Percentiles rank a stretch among this genome's conserved stretches.
Evolutionary conservation across 1,140 invertebrate genomes (phyloP).

Genomic region (Sitobion miscanthi): DNA sequence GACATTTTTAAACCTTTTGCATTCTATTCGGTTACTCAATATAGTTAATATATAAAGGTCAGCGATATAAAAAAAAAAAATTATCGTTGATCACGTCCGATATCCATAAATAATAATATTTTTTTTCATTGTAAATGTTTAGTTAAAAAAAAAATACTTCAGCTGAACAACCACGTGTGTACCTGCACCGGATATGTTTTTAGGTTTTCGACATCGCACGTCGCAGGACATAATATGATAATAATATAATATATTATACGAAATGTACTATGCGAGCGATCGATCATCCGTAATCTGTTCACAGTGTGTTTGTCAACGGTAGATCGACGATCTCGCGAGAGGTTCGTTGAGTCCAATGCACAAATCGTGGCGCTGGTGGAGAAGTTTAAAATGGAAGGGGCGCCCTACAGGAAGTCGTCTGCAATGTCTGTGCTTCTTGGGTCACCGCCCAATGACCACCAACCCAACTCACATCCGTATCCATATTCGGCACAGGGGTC

Average conservation of each 20-base stretch:
- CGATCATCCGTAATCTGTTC: conserved; percentile 58
- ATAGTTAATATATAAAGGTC: neutral
- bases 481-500: conserved; percentile 28
- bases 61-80: neutral
- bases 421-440: conserved; percentile 61
- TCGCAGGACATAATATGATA: neutral
- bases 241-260: neutral
- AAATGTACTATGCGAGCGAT: neutral
- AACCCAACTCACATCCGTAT: conserved; percentile 42
- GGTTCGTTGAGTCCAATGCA: conserved; percentile 90
- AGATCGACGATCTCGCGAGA: conserved; percentile 83
- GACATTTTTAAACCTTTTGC: neutral
- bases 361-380: conserved; percentile 90
- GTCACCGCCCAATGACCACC: conserved; percentile 59
- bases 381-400: conserved; percentile 85
- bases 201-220: neutral
- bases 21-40: neutral
- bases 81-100: neutral
- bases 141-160: neutral
- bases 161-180: neutral
- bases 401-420: conserved; percentile 69
- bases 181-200: neutral
- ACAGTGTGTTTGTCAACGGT: conserved; percentile 89
- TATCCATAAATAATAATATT: neutral
- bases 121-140: neutral